phyloP scores from a whole-genome alignment of 2,888 invertebrate genomes.

The Lingula anatina region DNA sequence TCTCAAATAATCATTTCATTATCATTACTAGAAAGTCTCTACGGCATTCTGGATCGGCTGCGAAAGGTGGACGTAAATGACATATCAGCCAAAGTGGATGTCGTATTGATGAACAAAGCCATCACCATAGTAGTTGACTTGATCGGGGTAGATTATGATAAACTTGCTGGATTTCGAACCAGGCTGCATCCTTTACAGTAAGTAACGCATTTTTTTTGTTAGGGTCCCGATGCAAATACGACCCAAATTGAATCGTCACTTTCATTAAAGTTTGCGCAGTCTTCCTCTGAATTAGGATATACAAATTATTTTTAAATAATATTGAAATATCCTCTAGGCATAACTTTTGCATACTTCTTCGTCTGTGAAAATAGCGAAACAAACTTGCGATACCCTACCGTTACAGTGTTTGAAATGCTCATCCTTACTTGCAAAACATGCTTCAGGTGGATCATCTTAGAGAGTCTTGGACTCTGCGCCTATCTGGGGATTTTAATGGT shows the following conservation, averaged over 20 bases:
- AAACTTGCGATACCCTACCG: no score
- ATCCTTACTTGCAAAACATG: background rate
- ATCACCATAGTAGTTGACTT: conserved; percentile 24
- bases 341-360: no score
- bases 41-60: conserved; percentile 27
- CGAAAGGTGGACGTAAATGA: conserved; percentile 15
- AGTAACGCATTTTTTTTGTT: conserved; percentile 7
- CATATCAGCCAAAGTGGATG: conserved; percentile 17
- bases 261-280: no score
- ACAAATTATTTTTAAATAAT: background rate
- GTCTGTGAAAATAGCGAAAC: no score
- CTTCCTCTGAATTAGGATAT: background rate
- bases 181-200: conserved; percentile 37
- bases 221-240: no score
- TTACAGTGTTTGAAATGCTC: no score
- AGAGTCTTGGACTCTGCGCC: conserved; percentile 36
- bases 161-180: conserved; percentile 28
- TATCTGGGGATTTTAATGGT: conserved; percentile 34
- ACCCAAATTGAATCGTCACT: no score
- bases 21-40: conserved; percentile 25
- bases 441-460: conserved; percentile 36
- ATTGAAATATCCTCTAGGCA: background rate
- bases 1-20: background rate
- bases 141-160: conserved; percentile 36
- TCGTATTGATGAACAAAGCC: conserved; percentile 23